Evolutionary conservation across 2,797 vertebrate genomes (phyloP).

Genomic region (Aselliscus stoliczkanus): DNA sequence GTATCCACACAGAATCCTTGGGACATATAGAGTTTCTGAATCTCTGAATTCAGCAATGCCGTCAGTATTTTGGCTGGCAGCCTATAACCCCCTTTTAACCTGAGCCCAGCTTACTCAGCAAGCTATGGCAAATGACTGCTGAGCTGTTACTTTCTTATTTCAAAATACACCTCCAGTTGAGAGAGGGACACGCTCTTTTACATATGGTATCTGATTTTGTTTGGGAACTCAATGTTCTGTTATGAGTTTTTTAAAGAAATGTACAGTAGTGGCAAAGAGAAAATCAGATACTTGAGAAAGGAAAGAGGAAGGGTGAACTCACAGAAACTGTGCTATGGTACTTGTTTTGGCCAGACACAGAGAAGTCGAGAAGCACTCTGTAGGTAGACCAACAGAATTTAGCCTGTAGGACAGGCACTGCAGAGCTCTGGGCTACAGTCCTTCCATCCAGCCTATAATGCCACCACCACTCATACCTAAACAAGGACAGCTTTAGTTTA

Average conservation of each 20-base stretch:
- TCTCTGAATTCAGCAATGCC: slow-evolving; percentile 68
- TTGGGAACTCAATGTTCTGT: slow-evolving; percentile 60
- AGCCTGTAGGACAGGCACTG: neutral
- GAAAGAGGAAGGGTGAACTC: neutral
- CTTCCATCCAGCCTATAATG: neutral
- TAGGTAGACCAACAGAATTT: slow-evolving; percentile 34
- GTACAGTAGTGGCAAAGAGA: neutral
- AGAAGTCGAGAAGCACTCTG: slow-evolving; percentile 24
- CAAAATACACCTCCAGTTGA: slow-evolving; percentile 72
- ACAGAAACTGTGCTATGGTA: slow-evolving; percentile 1
- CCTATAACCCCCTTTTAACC: slow-evolving; percentile 72
- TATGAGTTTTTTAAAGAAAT: slow-evolving; percentile 55
- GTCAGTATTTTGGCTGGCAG: slow-evolving; percentile 75
- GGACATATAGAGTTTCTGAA: slow-evolving; percentile 74
- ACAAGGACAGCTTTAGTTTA: neutral
- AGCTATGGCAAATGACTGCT: slow-evolving; percentile 72
- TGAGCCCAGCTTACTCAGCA: slow-evolving; percentile 74
- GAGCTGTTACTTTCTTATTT: slow-evolving; percentile 75
- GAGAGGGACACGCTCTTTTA: slow-evolving; percentile 66
- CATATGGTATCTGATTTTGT: slow-evolving; percentile 71
- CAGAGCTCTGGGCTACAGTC: neutral
- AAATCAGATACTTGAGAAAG: slow-evolving; percentile 25
- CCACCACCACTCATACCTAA: neutral
- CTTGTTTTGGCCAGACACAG: slow-evolving; percentile 39
- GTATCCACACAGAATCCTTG: slow-evolving; percentile 60